Evolutionary conservation across 2,113 vertebrate genomes (phyloP).

Genomic region (Rattus rattus): DNA sequence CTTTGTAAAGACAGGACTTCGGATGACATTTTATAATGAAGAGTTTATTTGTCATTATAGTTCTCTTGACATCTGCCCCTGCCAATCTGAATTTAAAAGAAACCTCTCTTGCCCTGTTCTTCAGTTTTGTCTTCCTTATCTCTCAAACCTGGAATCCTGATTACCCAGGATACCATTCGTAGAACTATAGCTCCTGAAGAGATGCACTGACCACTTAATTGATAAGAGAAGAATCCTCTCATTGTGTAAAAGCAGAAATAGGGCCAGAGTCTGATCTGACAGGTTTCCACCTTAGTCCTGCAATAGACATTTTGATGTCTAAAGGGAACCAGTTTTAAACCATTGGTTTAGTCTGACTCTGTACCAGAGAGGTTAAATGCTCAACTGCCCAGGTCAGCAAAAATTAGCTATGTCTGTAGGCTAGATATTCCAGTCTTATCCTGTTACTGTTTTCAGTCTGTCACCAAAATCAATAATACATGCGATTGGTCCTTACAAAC

Average conservation of each 20-base stretch:
- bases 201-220: not conserved
- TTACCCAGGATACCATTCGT: not conserved
- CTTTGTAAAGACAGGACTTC: not conserved
- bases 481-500: not conserved
- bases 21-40: not conserved
- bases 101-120: not conserved
- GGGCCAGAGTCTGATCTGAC: not conserved
- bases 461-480: conserved; percentile 1
- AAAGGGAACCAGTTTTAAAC: not conserved
- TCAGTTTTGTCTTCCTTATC: not conserved
- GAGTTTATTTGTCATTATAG: not conserved
- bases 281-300: too few relatives aligned
- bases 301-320: not conserved
- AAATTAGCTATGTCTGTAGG: not conserved
- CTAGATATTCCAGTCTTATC: not conserved
- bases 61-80: not conserved
- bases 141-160: not conserved
- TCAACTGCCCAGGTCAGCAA: not conserved
- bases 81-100: not conserved
- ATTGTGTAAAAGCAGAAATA: not conserved
- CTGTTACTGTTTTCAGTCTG: not conserved
- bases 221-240: not conserved
- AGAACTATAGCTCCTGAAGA: not conserved
- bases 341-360: not conserved
- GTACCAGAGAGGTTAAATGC: not conserved